Evolutionary conservation across 2,888 invertebrate species (phyloP), one percentile per base, ranked within the genome.

Genomic region (Stenurella melanura): DNA sequence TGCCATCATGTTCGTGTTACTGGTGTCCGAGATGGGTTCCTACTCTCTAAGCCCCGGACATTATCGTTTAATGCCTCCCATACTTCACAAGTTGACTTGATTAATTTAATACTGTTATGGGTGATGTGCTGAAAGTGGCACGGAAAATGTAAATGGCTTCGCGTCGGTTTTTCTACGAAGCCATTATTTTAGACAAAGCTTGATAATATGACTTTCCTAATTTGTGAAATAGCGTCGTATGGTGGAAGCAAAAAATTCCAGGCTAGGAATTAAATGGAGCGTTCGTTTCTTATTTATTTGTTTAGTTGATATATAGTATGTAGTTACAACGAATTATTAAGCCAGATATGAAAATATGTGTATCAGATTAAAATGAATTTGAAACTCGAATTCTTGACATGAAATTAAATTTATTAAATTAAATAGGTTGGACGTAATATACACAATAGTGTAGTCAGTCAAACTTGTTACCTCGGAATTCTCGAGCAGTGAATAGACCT

Each of bases 81-180:
- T 71, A 71, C 74, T 74, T 74, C 68, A 74, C 68, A 66, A 66
- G 64, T 66, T 71, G 71, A 75, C 66, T 80, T 78, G 80, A 78
- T 78, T 76, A 80, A 77, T 80, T 80, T 75, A 76, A 69, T 72
- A 68, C 63, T 69, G 78, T 74, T 73, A 38, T 19, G 57, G 74
- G 78, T 66, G 73, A 76, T 73, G 77, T 61, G 69, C 2, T 30
- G 69, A 69, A 57, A 69, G 42, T 64, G 64, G 18, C 34, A 34
- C 42, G 42, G 61, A 61, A 61, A 61, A 61, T 61, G 61, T 61
- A 30, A 61, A 61, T 61, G 61, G 34, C 34, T 21, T n/a, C 15
- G 9, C n/a, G 12, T 1, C 9, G 9, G 61, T 61, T 61, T 61
- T 61, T 61, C 61, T 30, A 30, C 26, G 26, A n/a, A n/a, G 34